These are phyloP conservation scores for Tachina fera DNA, from an alignment of 2,888 invertebrate species.

Conservation along the genomic window DNA sequence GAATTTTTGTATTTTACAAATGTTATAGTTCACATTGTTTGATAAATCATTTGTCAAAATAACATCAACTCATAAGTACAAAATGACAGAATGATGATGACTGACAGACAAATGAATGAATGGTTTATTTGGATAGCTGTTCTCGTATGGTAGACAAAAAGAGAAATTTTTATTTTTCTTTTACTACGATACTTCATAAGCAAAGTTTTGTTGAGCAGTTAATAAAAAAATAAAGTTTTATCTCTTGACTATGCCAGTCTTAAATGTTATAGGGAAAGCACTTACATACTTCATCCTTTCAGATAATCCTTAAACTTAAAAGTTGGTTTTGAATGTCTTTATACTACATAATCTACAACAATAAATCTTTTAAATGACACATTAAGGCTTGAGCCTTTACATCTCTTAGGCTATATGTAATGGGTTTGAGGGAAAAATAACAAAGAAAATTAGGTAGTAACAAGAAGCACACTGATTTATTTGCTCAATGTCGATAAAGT, in stretches of 20 bases:
- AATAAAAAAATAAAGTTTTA: neutral
- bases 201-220: neutral
- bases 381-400: too few relatives aligned
- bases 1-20: conserved; percentile 27
- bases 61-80: conserved; percentile 54
- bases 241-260: neutral
- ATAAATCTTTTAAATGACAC: too few relatives aligned
- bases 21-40: conserved; percentile 65
- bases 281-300: neutral
- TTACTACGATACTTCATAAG: neutral
- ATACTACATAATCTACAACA: too few relatives aligned
- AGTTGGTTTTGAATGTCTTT: too few relatives aligned
- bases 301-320: too few relatives aligned
- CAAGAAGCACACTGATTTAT: too few relatives aligned
- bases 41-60: conserved; percentile 70
- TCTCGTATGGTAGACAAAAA: neutral
- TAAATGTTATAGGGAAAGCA: neutral
- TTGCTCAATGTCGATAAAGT: too few relatives aligned
- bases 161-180: neutral
- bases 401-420: too few relatives aligned
- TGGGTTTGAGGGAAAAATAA: too few relatives aligned
- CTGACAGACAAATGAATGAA: conserved; percentile 35
- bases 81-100: conserved; percentile 36
- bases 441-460: too few relatives aligned
- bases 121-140: conserved; percentile 11